Evolutionary conservation across 1,140 invertebrate species (phyloP).

Genomic region (Bombus pyrosoma): DNA sequence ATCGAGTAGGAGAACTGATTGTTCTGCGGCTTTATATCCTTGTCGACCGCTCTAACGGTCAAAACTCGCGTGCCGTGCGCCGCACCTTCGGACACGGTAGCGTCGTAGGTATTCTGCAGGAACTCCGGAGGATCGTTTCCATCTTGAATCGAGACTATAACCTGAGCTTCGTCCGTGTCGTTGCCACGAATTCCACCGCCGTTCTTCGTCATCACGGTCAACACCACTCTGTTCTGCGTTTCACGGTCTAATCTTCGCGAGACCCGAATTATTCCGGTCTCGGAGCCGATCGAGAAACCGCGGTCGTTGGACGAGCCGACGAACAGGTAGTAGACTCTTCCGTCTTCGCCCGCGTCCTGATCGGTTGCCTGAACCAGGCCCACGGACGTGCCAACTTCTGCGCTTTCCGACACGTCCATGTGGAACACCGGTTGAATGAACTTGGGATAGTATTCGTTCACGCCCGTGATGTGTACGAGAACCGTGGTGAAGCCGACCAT

Average conservation of each 20-base stretch:
- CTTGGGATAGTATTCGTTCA: constrained; percentile 96
- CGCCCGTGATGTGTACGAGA: constrained; percentile 91
- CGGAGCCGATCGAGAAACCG: constrained; percentile 93
- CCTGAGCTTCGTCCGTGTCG: constrained; percentile 97
- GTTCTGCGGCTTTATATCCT: constrained; percentile 94
- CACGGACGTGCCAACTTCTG: constrained; percentile 92
- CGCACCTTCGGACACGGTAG: constrained; percentile 90
- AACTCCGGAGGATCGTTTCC: constrained; percentile 98
- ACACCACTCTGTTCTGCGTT: constrained; percentile 93
- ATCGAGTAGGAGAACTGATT: constrained; percentile 97
- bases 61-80: constrained; percentile 88
- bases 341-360: constrained; percentile 95
- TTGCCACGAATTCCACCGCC: constrained; percentile 95
- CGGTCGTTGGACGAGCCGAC: constrained; percentile 96
- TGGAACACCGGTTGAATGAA: constrained; percentile 96
- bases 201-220: constrained; percentile 97
- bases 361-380: constrained; percentile 95
- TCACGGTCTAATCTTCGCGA: constrained; percentile 93
- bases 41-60: constrained; percentile 93
- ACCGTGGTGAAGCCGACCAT: constrained; percentile 90
- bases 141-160: constrained; percentile 96
- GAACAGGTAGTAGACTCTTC: constrained; percentile 95
- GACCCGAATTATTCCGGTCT: constrained; percentile 92
- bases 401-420: constrained; percentile 96
- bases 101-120: constrained; percentile 88